These are phyloP conservation scores for Eudorcas thomsonii DNA, from an alignment of 2,113 vertebrate species.

Conservation along the genomic window DNA sequence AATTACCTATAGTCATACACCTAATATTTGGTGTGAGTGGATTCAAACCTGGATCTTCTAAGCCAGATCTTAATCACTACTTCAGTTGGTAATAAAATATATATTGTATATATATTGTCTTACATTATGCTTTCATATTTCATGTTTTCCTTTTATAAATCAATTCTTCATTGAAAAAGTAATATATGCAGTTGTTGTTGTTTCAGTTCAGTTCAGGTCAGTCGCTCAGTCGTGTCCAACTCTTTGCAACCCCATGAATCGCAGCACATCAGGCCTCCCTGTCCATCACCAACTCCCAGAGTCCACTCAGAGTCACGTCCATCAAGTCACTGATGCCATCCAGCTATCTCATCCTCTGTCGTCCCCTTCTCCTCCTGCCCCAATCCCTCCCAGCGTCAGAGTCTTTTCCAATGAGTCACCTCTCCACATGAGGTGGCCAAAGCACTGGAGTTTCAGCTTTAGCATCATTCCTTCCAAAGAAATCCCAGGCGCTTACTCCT, in stretches of 20 bases:
- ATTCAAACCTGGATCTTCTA: background rate
- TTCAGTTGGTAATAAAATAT: background rate
- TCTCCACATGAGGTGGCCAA: too few species aligned
- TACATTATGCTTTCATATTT: background rate
- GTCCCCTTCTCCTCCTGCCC: too few species aligned
- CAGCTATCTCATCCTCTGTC: too few species aligned
- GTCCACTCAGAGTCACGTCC: too few species aligned
- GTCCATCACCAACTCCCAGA: too few species aligned
- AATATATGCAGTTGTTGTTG: background rate
- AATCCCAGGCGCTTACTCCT: too few species aligned
- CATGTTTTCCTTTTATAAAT: background rate
- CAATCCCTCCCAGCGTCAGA: too few species aligned
- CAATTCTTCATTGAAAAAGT: background rate
- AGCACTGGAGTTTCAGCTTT: too few species aligned
- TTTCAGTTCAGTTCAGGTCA: background rate
- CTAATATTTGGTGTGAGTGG: background rate
- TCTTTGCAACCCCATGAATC: rapidly evolving
- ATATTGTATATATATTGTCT: background rate
- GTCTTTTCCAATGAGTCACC: too few species aligned
- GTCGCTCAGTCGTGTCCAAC: rapidly evolving
- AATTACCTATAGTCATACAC: background rate
- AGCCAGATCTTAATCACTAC: background rate
- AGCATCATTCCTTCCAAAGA: too few species aligned
- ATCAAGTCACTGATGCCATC: too few species aligned
- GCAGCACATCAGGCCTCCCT: too few species aligned